Conservation (phyloP, 2,797 vertebrate species). For the Acomys russatus region DNA sequence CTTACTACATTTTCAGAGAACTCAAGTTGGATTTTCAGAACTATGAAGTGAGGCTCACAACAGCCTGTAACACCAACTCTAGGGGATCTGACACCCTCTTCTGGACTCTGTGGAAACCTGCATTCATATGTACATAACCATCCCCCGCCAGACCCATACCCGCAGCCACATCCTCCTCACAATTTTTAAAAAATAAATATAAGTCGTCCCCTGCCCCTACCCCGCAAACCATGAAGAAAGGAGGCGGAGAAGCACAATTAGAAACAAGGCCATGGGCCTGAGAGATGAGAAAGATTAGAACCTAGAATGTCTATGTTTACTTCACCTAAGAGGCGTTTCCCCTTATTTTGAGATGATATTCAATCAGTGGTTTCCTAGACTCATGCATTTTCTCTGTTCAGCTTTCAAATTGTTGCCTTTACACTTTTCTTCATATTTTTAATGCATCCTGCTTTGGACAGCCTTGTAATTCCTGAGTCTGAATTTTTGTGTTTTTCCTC, state of each 20-base stretch:
- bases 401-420: neutral
- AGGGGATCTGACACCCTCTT: neutral
- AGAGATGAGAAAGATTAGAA: neutral
- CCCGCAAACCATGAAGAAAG: neutral
- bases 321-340: neutral
- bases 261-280: neutral
- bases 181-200: neutral
- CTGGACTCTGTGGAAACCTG: neutral
- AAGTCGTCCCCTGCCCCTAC: neutral
- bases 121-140: neutral
- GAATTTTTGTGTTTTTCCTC: neutral
- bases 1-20: neutral
- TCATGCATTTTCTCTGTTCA: neutral
- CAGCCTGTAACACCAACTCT: neutral
- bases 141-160: neutral
- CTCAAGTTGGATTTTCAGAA: neutral
- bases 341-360: neutral
- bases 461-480: neutral
- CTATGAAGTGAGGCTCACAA: neutral
- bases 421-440: neutral
- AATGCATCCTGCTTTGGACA: neutral
- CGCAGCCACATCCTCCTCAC: too few relatives aligned
- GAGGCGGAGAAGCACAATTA: neutral
- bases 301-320: neutral
- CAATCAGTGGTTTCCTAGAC: neutral